Evolutionary conservation across 1,140 invertebrate genomes (phyloP).

Genomic region (Bombus affinis): DNA sequence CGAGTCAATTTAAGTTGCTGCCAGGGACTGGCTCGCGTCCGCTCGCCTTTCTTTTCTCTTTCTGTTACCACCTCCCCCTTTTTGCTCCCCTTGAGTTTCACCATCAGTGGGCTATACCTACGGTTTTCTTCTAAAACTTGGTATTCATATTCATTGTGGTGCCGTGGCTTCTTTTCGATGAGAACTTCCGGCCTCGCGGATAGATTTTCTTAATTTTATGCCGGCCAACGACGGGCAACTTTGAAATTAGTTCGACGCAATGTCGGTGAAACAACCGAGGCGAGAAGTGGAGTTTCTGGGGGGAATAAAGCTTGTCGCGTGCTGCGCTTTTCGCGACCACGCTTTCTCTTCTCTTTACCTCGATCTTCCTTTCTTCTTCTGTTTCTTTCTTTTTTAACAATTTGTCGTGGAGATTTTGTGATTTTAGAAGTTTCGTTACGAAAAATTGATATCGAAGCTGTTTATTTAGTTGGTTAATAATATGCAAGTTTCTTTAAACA

Average conservation of each 20-base stretch:
- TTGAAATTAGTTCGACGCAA: slow-evolving; percentile 38
- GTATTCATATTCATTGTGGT: slow-evolving; percentile 59
- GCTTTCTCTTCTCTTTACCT: background rate
- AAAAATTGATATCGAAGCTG: background rate
- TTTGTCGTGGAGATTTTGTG: background rate
- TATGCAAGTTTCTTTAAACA: background rate
- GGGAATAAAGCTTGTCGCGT: background rate
- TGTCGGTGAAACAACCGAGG: background rate
- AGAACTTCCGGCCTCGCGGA: slow-evolving; percentile 18
- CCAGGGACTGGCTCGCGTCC: slow-evolving; percentile 58
- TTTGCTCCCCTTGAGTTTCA: background rate
- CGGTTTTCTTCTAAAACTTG: slow-evolving; percentile 51
- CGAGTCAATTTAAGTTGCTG: slow-evolving; percentile 83
- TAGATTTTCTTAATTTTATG: slow-evolving; percentile 54
- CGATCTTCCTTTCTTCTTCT: background rate
- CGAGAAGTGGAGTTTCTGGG: background rate
- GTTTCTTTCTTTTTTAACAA: background rate
- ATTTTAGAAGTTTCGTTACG: background rate
- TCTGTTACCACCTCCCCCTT: slow-evolving; percentile 28
- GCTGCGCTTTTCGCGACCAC: background rate
- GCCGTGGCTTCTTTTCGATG: slow-evolving; percentile 14
- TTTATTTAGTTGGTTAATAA: background rate
- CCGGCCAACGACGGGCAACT: slow-evolving; percentile 16
- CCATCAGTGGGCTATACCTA: background rate
- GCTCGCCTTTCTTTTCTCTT: slow-evolving; percentile 54